Conservation (phyloP, 2,113 vertebrate genomes). For the Prinia subflava region DNA sequence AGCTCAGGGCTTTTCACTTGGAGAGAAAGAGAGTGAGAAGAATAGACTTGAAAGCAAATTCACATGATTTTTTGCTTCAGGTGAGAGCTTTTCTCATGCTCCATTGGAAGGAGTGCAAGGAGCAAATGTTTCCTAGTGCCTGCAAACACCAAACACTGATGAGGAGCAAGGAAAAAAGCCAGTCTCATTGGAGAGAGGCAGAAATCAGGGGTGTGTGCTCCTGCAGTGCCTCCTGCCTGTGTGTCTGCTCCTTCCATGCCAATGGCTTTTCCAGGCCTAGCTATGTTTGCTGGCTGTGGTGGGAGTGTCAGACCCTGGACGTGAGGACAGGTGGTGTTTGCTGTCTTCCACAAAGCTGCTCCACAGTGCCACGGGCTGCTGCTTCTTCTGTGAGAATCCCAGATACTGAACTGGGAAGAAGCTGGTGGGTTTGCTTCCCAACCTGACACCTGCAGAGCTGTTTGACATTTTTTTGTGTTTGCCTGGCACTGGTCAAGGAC, state of each 20-base stretch:
- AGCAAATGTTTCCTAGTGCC: constrained; percentile 29
- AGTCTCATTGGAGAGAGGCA: neutral
- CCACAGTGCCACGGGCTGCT: neutral
- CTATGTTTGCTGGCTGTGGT: neutral
- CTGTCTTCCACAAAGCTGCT: neutral
- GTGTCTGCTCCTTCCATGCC: neutral
- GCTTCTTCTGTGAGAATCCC: neutral
- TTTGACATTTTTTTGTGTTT: neutral
- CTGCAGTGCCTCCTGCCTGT: rapidly evolving
- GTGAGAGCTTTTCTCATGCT: constrained; percentile 59
- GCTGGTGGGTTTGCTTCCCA: neutral
- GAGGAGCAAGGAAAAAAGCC: neutral
- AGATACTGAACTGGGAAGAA: neutral
- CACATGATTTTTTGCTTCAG: constrained; percentile 19
- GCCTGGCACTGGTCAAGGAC: neutral
- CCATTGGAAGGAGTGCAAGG: constrained; percentile 35
- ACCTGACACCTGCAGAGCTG: neutral
- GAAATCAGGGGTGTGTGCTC: rapidly evolving
- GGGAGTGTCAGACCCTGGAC: rapidly evolving
- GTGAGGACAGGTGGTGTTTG: neutral
- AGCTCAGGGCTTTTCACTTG: constrained; percentile 57
- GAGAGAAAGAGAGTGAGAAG: constrained; percentile 51
- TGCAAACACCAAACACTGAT: neutral
- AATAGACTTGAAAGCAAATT: constrained; percentile 66
- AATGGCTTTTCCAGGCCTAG: neutral